phyloP scores from a whole-genome alignment of 1,140 invertebrate genomes.

The Drosophila novamexicana region DNA sequence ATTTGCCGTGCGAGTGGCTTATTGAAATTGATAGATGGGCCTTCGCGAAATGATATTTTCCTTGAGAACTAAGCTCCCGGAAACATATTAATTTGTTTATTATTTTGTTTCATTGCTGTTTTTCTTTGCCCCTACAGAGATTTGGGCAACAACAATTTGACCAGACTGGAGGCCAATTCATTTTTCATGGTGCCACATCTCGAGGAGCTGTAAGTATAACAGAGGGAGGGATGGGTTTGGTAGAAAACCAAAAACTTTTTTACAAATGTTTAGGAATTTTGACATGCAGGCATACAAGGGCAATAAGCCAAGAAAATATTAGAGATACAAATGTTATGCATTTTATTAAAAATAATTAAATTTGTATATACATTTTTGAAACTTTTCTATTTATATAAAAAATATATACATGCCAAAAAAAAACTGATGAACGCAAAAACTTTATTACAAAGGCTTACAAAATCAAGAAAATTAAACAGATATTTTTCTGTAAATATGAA shows the following conservation, averaged over 20 bases:
- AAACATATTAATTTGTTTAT: constrained; percentile 63
- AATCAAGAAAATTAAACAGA: no score
- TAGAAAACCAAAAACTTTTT: constrained; percentile 3
- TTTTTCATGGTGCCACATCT: constrained; percentile 84
- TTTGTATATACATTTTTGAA: no score
- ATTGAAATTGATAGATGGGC: constrained; percentile 63
- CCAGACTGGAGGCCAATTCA: constrained; percentile 84
- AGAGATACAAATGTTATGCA: background rate
- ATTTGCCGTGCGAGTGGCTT: constrained; percentile 48
- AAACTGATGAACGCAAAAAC: no score
- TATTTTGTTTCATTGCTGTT: constrained; percentile 17
- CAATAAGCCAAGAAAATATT: background rate
- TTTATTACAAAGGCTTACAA: no score
- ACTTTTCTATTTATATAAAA: no score
- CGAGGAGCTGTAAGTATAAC: constrained; percentile 85
- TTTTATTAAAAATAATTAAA: no score
- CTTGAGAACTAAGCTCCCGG: constrained; percentile 7
- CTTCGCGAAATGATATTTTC: constrained; percentile 22
- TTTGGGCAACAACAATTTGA: constrained; percentile 85
- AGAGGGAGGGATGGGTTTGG: background rate
- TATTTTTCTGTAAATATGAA: no score
- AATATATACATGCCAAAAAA: no score
- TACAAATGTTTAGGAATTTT: constrained; percentile 15
- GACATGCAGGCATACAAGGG: background rate
- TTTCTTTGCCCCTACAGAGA: constrained; percentile 60